phyloP scores from a whole-genome alignment of 2,888 invertebrate species.

The Athrips mouffetella region DNA sequence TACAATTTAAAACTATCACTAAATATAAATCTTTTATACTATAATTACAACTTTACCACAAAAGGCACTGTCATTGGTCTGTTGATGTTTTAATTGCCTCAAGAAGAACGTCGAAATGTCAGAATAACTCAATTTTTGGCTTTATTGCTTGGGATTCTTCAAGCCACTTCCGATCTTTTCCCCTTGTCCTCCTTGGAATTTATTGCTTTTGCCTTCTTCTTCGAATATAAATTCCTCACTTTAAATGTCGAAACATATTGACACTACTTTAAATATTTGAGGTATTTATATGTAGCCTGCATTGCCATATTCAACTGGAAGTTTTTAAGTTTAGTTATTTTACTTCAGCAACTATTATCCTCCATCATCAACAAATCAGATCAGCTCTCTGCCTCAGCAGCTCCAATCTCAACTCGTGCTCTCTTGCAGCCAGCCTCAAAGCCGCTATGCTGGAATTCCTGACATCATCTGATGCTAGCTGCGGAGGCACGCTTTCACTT shows the following conservation, averaged over 20 bases:
- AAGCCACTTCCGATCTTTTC: too few species aligned
- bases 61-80: not conserved
- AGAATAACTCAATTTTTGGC: not conserved
- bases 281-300: too few species aligned
- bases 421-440: conserved; percentile 90
- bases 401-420: conserved; percentile 91
- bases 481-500: conserved; percentile 66
- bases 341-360: conserved; percentile 9
- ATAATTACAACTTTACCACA: conserved; percentile 1
- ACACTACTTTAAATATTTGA: too few species aligned
- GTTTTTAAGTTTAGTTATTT: too few species aligned
- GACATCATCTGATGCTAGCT: conserved; percentile 80
- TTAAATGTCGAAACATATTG: too few species aligned
- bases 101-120: not conserved
- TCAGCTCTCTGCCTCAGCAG: conserved; percentile 84
- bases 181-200: too few species aligned
- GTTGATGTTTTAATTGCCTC: not conserved
- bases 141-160: not conserved
- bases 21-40: conserved; percentile 7
- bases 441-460: conserved; percentile 92
- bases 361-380: conserved; percentile 56
- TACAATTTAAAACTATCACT: conserved; percentile 2
- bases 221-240: too few species aligned
- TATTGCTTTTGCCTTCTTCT: too few species aligned
- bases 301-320: too few species aligned